Evolutionary conservation across 1,140 invertebrate genomes (phyloP), one percentile per base, ranked within the genome.

Genomic region (Ceratoteleas bidentatus): DNA sequence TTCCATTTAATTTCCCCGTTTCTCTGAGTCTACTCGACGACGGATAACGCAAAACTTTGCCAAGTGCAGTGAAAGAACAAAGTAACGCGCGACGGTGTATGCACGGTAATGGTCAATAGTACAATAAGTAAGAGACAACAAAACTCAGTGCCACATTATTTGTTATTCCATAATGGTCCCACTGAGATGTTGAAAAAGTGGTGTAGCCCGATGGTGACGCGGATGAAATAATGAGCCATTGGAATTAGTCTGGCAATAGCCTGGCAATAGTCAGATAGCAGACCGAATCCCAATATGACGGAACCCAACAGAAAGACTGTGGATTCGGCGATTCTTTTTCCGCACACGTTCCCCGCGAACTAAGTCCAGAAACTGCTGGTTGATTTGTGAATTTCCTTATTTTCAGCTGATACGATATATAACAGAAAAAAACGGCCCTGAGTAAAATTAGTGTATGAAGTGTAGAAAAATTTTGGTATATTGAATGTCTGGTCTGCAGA

Each of bases 121-220:
- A 81, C 85, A 87, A 87, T 81, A 40, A 76, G 45, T 76, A 45
- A 68, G 11, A 85, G 81, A 84, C 85, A 85, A 70, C 69, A 79
- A 83, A 84, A 64, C 85, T 81, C 86, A 84, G 79, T 81, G 64
- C 85, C 81, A 76, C 80, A 78, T 78, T 73, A 84, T 88, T 87
- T 86, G 87, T 89, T 86, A 88, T 81, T 75, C 57, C 54, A 73
- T 88, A 89, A 88, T 88, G 87, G 88, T 88, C 87, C 88, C 85
- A 66, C 73, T 87, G 87, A 76, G 85, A 81, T 56, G 77, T 3
- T 9, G n/a, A 24, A 24, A 24, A 1, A 2, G 24, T 24, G 58
- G 16, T 38, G 38, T 13, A 2, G 15, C 47, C 10, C 16, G 38
- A 24, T 10, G 57, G n/a, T 24, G 24, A 24, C 24, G 24, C 24